Evolutionary conservation across 2,888 invertebrate genomes (phyloP), one percentile per base, ranked within the genome.

Genomic region (Periphyllus acericola): DNA sequence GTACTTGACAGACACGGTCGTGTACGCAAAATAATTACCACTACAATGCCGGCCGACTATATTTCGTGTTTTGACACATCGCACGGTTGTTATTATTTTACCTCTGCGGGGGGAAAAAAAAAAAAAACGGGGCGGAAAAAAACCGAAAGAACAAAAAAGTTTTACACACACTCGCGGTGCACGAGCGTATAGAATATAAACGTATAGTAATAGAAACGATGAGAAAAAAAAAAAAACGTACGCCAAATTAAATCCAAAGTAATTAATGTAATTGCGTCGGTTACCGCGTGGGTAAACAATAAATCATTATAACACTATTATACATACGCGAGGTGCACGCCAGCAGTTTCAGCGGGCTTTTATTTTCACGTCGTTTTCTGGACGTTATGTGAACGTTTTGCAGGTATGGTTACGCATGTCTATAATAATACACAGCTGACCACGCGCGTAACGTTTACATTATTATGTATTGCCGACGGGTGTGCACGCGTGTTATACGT

Each of bases 1-100:
- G 87, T 29, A 74, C 87, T 87, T 87, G 87, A 87, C 87, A 74
- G 86, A 78, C n/a, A n/a, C 85, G 85, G 52, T 25, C 78, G 85
- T n/a, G n/a, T 72, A 66, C 55, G 72, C 71, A 52, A 68, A 66
- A 85, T 75, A 75, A 84, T 85, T 78, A 78, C 60, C 75, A 46
- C 14, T 6, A 60, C 75, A 78, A 78, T 46, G 46, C 32, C 25
- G 29, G 32, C 34, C 29, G 79, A 78, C 55, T 46, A 40, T 76
- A 46, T n/a, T 60, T 60, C 40, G 76, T 76, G 52, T 76, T 79
- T 55, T 79, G 60, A 60, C 79, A 79, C 55, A 25, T 29, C 81
- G 36, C 80, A 40, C 68, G 46, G 14, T 66, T 68, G 82, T 34
- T 71, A 71, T 71, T 71, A 71, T 29, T 71, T 71, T 71, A 29